phyloP scores from a whole-genome alignment of 1,140 invertebrate genomes.

The Lucilia cuprina region DNA sequence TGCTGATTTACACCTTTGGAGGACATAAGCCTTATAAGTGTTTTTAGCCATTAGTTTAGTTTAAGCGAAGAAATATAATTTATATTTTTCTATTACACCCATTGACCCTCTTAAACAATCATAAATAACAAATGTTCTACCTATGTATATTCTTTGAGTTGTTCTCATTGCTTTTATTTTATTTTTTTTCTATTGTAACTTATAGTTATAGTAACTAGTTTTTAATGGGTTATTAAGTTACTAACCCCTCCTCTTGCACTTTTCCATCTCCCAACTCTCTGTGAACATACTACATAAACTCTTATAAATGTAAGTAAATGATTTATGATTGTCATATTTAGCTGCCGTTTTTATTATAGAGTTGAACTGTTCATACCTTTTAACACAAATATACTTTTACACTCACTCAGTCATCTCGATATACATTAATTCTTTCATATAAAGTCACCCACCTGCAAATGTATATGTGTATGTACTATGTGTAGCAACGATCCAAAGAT shows the following conservation, averaged over 20 bases:
- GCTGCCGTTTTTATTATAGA: not conserved
- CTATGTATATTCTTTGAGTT: not conserved
- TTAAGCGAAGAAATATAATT: not conserved
- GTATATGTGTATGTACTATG: too few relatives aligned
- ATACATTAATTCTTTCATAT: too few relatives aligned
- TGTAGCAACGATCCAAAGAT: too few relatives aligned
- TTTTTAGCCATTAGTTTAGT: not conserved
- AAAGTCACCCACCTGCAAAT: too few relatives aligned
- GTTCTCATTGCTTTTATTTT: not conserved
- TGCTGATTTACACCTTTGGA: too few relatives aligned
- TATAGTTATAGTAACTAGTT: not conserved
- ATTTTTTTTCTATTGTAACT: not conserved
- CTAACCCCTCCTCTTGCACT: not conserved
- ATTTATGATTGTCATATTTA: conserved; percentile 15
- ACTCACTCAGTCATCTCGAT: too few relatives aligned
- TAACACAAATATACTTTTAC: too few relatives aligned
- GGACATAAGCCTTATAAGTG: too few relatives aligned
- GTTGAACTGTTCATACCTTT: not conserved
- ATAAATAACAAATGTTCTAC: not conserved
- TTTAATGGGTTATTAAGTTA: conserved; percentile 15
- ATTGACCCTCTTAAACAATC: conserved; percentile 1
- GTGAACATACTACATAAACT: not conserved
- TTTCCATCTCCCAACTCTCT: not conserved
- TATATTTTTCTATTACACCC: conserved; percentile 1
- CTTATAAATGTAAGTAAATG: conserved; percentile 11